Evolutionary conservation across 2,888 invertebrate species (phyloP).

Genomic region (Aethes cnicana): DNA sequence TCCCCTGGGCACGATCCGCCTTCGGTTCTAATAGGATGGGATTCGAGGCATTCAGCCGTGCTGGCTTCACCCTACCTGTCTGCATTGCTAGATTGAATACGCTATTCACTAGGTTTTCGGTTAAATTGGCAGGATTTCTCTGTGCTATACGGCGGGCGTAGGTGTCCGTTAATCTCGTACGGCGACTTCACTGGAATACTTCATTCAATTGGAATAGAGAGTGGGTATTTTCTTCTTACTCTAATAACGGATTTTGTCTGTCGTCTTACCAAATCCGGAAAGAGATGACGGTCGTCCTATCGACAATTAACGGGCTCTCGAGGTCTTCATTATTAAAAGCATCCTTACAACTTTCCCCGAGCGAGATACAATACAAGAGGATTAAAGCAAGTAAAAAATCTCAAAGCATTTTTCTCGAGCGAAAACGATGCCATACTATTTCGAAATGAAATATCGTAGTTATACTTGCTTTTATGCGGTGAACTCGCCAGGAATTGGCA

Average conservation of each 20-base stretch:
- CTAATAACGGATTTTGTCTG: background rate
- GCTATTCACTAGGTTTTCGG: conserved; percentile 39
- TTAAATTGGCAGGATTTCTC: conserved; percentile 34
- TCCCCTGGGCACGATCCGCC: conserved; percentile 44
- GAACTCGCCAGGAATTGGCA: conserved; percentile 39
- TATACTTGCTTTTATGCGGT: conserved; percentile 9
- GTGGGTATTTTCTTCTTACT: too few species aligned
- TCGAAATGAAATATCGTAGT: conserved; percentile 17
- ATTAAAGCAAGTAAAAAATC: conserved; percentile 22
- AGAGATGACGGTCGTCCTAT: conserved; percentile 4
- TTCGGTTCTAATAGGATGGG: conserved; percentile 50
- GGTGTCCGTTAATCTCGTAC: too few species aligned
- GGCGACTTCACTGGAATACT: too few species aligned
- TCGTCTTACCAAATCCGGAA: conserved; percentile 2
- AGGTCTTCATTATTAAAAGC: conserved; percentile 21
- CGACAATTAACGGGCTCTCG: conserved; percentile 21
- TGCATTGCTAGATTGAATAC: conserved; percentile 34
- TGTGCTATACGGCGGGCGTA: background rate
- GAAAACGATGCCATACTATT: conserved; percentile 18
- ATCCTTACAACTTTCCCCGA: conserved; percentile 23
- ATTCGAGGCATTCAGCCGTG: conserved; percentile 52
- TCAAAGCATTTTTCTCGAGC: conserved; percentile 16
- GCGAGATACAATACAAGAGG: conserved; percentile 17
- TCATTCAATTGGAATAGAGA: too few species aligned
- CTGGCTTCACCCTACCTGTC: conserved; percentile 35